These are phyloP conservation scores for Allygus modestus DNA, from an alignment of 2,888 invertebrate species.

Conservation along the genomic window DNA sequence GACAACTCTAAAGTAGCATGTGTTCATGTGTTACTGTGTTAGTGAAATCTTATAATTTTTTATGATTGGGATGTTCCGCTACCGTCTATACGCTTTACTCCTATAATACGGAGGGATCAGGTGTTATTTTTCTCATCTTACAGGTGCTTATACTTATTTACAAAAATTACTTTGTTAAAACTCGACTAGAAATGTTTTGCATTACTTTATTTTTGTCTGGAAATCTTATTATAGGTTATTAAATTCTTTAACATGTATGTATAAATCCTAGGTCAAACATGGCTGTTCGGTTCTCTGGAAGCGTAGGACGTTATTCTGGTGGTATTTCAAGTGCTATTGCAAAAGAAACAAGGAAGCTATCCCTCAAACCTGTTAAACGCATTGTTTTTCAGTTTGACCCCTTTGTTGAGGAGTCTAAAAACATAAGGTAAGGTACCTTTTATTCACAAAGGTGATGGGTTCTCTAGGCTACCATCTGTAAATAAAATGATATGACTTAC, in stretches of 20 bases:
- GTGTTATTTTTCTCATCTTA: neutral
- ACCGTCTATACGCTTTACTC: too few relatives aligned
- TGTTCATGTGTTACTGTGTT: neutral
- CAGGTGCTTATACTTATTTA: neutral
- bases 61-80: too few relatives aligned
- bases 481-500: too few relatives aligned
- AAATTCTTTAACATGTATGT: neutral
- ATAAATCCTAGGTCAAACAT: conserved; percentile 63
- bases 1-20: too few relatives aligned
- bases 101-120: too few relatives aligned
- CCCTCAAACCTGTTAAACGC: conserved; percentile 87
- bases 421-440: conserved; percentile 77
- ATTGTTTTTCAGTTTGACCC: conserved; percentile 91
- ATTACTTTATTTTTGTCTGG: neutral
- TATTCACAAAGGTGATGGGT: conserved; percentile 14
- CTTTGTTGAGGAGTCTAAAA: conserved; percentile 84
- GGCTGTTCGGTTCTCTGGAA: conserved; percentile 70
- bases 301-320: conserved; percentile 76
- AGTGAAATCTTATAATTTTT: too few relatives aligned
- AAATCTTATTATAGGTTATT: neutral
- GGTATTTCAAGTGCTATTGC: conserved; percentile 85
- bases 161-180: neutral
- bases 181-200: too few relatives aligned
- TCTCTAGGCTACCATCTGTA: neutral
- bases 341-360: conserved; percentile 84